phyloP scores from a whole-genome alignment of 1,140 invertebrate species.

The Drosophila lacteicornis region DNA sequence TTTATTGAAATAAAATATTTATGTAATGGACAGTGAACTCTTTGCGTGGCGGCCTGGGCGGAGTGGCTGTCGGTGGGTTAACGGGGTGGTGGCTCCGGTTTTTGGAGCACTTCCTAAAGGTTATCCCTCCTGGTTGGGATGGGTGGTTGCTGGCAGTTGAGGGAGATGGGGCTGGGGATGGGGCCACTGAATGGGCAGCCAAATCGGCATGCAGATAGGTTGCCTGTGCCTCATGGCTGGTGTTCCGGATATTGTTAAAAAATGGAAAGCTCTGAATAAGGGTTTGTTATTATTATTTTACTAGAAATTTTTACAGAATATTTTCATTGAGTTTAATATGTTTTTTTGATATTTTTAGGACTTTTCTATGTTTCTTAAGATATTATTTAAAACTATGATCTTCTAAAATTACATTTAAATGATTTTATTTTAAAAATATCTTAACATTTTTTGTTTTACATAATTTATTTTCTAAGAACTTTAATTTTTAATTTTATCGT shows the following conservation, averaged over 20 bases:
- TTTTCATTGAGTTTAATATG: too few species aligned
- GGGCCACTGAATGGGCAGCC: slow-evolving; percentile 22
- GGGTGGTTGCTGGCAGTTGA: too few species aligned
- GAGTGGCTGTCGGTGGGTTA: neutral
- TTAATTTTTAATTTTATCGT: too few species aligned
- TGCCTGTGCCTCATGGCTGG: neutral
- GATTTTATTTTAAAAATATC: too few species aligned
- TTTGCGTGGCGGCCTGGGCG: slow-evolving; percentile 48
- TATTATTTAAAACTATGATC: too few species aligned
- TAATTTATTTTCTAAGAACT: too few species aligned
- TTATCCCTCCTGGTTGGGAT: slow-evolving; percentile 48
- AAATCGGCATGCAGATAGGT: slow-evolving; percentile 54
- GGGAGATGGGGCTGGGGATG: neutral
- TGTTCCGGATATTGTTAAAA: slow-evolving; percentile 19
- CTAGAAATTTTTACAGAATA: too few species aligned
- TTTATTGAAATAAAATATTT: slow-evolving; percentile 85
- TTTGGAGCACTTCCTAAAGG: slow-evolving; percentile 57
- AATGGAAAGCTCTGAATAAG: neutral
- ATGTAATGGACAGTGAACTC: slow-evolving; percentile 83
- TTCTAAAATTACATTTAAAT: too few species aligned
- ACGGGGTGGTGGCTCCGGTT: slow-evolving; percentile 10
- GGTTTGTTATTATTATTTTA: too few species aligned
- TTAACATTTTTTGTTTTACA: too few species aligned
- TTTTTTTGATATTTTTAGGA: too few species aligned
- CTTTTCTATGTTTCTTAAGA: too few species aligned